Evolutionary conservation across 2,113 vertebrate species (phyloP).

Genomic region (Pitta sordida): DNA sequence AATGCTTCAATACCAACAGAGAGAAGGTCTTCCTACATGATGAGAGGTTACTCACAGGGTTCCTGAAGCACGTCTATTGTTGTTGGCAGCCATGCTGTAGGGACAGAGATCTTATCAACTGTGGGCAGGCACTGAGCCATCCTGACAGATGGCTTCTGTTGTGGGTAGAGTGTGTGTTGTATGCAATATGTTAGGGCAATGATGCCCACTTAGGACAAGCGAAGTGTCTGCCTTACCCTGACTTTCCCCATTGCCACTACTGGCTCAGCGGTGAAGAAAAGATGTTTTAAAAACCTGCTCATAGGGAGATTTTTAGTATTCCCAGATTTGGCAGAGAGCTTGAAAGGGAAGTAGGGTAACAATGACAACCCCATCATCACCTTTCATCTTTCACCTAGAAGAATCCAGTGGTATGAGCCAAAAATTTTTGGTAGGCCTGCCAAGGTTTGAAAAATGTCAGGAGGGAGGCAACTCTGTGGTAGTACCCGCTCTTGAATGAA

Average conservation of each 20-base stretch:
- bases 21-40: constrained; percentile 22
- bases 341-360: neutral
- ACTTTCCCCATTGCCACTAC: neutral
- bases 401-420: neutral
- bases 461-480: neutral
- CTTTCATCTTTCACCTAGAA: neutral
- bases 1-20: constrained; percentile 17
- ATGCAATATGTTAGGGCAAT: neutral
- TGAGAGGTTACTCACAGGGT: constrained; percentile 49
- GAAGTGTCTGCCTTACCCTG: neutral
- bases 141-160: constrained; percentile 63
- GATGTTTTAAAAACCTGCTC: neutral
- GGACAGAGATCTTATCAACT: neutral
- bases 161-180: neutral
- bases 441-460: constrained; percentile 32
- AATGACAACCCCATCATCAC: neutral
- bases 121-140: constrained; percentile 56
- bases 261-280: neutral
- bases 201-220: neutral
- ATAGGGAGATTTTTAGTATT: neutral
- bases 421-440: neutral
- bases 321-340: neutral
- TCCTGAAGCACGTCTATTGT: constrained; percentile 15
- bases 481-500: neutral
- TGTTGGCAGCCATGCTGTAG: constrained; percentile 53